These are phyloP conservation scores for Tapirus terrestris DNA, from an alignment of 2,113 vertebrate genomes.

Conservation along the genomic window DNA sequence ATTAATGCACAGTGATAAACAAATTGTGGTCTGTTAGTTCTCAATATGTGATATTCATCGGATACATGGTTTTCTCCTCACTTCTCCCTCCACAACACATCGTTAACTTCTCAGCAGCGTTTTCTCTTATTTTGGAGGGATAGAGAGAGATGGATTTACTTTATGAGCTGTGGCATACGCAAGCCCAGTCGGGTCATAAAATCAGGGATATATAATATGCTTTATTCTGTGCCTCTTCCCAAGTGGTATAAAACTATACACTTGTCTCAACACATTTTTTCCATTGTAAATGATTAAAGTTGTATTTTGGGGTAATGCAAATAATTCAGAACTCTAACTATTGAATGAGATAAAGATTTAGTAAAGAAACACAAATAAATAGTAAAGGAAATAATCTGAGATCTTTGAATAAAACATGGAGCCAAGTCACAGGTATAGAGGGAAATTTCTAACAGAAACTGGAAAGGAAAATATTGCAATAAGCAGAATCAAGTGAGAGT, in stretches of 20 bases:
- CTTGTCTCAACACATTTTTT: background rate
- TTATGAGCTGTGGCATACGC: background rate
- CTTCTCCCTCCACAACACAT: background rate
- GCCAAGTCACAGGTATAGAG: background rate
- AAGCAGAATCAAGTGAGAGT: constrained; percentile 52
- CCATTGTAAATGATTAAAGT: background rate
- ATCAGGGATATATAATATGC: background rate
- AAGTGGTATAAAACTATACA: background rate
- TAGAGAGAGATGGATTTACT: background rate
- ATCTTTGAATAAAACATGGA: constrained; percentile 29
- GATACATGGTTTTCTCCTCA: background rate
- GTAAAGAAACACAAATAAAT: background rate
- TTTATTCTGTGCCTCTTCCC: background rate
- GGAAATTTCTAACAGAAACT: constrained; percentile 35
- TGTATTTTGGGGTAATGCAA: background rate
- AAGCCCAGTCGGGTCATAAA: background rate
- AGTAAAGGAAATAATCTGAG: constrained; percentile 29
- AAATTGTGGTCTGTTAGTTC: background rate
- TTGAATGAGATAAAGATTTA: background rate
- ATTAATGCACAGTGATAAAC: background rate
- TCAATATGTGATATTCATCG: background rate
- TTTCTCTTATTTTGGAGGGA: background rate
- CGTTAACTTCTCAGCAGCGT: background rate
- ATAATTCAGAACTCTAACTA: background rate
- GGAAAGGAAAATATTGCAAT: background rate